These are phyloP conservation scores for Polyploca ridens DNA, from an alignment of 2,888 invertebrate species.

Conservation along the genomic window DNA sequence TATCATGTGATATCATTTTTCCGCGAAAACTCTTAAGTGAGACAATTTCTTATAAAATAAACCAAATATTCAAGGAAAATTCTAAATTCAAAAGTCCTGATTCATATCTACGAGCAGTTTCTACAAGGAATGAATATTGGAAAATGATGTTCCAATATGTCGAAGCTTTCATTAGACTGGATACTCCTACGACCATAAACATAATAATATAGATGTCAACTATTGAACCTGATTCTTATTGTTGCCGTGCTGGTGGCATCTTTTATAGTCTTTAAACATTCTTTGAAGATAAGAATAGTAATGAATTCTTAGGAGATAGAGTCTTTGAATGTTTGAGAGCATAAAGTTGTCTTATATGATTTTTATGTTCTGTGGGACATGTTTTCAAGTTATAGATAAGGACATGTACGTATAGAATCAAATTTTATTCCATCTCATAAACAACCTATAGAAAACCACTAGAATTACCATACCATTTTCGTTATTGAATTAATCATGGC, in stretches of 20 bases:
- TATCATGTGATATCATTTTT: too few species aligned
- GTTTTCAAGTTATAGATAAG: neutral
- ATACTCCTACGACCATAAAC: neutral
- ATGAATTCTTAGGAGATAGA: slow-evolving; percentile 3
- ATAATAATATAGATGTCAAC: slow-evolving; percentile 5
- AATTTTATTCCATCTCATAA: too few species aligned
- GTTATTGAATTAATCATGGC: too few species aligned
- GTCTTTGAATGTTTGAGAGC: neutral
- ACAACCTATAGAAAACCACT: too few species aligned
- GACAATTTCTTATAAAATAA: too few species aligned
- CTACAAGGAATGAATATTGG: neutral
- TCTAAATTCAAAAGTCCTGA: too few species aligned
- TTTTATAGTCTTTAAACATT: slow-evolving; percentile 5
- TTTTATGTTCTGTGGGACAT: neutral
- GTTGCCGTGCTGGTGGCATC: slow-evolving; percentile 2
- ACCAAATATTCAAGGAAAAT: too few species aligned
- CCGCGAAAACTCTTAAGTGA: too few species aligned
- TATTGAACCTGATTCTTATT: neutral
- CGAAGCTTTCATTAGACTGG: slow-evolving; percentile 2
- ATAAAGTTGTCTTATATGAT: neutral
- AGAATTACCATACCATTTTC: too few species aligned
- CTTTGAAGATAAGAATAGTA: slow-evolving; percentile 4
- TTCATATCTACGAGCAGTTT: neutral
- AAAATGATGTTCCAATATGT: neutral
- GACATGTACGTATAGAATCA: too few species aligned